phyloP scores from a whole-genome alignment of 2,797 vertebrate species.

The Danio tinwini region DNA sequence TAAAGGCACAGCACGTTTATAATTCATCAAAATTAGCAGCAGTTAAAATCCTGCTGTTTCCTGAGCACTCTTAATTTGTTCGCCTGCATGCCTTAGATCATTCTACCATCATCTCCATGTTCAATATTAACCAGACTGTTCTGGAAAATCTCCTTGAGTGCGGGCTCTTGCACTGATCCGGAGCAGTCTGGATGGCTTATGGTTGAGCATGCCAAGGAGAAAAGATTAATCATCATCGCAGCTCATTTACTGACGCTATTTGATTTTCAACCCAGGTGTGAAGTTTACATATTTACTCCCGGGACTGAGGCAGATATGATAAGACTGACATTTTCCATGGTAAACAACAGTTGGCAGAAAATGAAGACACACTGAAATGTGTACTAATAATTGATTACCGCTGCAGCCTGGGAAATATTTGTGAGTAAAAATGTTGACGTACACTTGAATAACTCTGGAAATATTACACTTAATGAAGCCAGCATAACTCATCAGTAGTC shows the following conservation, averaged over 20 bases:
- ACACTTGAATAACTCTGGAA: conserved; percentile 25
- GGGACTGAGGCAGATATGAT: conserved; percentile 35
- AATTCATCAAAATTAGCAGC: conserved; percentile 59
- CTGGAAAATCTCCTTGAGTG: conserved; percentile 1
- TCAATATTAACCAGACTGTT: conserved; percentile 28
- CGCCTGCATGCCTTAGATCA: conserved; percentile 33
- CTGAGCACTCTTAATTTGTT: conserved; percentile 46
- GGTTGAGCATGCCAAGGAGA: conserved; percentile 1
- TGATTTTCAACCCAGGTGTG: conserved; percentile 52
- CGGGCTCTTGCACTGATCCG: conserved; percentile 42
- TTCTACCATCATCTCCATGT: conserved; percentile 41
- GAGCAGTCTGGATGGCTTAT: conserved; percentile 2
- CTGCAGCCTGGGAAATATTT: background rate
- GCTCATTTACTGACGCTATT: conserved; percentile 62
- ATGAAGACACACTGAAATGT: conserved; percentile 28
- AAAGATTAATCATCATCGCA: conserved; percentile 51
- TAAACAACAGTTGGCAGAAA: conserved; percentile 48
- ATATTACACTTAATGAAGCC: conserved; percentile 29
- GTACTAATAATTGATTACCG: conserved; percentile 51
- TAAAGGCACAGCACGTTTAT: conserved; percentile 52
- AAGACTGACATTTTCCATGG: conserved; percentile 44
- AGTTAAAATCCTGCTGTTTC: conserved; percentile 58
- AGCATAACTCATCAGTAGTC: background rate
- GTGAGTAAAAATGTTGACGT: conserved; percentile 32
- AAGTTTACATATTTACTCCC: conserved; percentile 44